phyloP scores from a whole-genome alignment of 2,888 invertebrate species.

The Gryllus longicercus region DNA sequence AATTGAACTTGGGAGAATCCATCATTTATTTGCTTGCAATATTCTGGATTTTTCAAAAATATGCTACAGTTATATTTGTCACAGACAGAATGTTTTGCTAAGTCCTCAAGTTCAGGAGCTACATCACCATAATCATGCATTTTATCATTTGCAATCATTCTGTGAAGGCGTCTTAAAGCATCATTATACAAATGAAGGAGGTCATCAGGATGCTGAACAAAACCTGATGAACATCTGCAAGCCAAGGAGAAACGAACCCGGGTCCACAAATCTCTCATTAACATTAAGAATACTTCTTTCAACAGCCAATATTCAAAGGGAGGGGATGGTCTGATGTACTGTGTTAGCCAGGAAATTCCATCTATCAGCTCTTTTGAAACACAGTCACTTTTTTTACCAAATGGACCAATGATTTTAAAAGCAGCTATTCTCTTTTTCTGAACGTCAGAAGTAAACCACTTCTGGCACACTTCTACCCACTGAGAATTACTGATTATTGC shows the following conservation, averaged over 20 bases:
- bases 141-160: not conserved
- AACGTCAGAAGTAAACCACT: not conserved
- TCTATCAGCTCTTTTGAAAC: not conserved
- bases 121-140: not conserved
- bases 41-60: not conserved
- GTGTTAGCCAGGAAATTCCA: not conserved
- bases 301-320: not conserved
- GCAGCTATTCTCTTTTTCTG: not conserved
- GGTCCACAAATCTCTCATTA: not conserved
- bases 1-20: not conserved
- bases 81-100: not conserved
- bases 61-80: not conserved
- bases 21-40: not conserved
- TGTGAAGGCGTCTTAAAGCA: not conserved
- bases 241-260: not conserved
- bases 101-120: not conserved
- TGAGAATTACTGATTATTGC: not conserved
- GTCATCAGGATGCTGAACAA: not conserved
- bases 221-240: not conserved
- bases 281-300: not conserved
- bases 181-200: not conserved
- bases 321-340: not conserved
- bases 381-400: not conserved
- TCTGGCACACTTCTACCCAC: not conserved
- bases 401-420: not conserved